These are phyloP conservation scores for Conger conger DNA, from an alignment of 2,113 vertebrate genomes.

Conservation along the genomic window DNA sequence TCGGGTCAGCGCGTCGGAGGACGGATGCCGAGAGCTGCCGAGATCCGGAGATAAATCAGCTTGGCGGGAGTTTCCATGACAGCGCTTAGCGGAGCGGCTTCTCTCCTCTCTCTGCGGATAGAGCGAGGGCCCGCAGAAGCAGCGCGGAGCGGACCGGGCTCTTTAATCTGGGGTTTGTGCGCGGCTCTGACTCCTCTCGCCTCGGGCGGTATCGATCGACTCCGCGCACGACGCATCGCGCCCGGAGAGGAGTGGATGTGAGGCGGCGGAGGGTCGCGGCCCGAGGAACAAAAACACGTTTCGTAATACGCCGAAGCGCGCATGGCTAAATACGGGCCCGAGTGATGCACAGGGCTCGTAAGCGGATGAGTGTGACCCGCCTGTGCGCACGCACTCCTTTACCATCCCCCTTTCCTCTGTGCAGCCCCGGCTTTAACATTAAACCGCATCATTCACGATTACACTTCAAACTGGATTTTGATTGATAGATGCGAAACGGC, in stretches of 20 bases:
- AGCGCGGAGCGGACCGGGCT: too few species aligned
- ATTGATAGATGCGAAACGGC: too few species aligned
- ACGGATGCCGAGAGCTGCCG: neutral
- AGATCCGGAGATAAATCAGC: neutral
- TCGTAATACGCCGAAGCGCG: neutral
- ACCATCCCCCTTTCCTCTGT: neutral
- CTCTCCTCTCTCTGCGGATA: neutral
- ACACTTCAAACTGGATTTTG: too few species aligned
- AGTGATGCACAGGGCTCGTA: neutral
- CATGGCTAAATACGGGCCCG: neutral
- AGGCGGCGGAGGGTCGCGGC: neutral
- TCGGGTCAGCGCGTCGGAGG: neutral
- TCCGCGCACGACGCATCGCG: too few species aligned
- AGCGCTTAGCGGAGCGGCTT: neutral
- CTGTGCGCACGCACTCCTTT: neutral
- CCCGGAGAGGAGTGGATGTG: neutral
- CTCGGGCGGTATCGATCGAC: neutral
- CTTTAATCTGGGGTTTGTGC: neutral
- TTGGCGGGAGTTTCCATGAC: neutral
- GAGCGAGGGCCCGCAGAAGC: too few species aligned
- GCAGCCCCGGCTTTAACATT: neutral
- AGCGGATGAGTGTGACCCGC: neutral
- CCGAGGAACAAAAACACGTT: neutral
- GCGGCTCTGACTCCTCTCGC: neutral
- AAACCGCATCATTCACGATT: too few species aligned